phyloP scores from a whole-genome alignment of 2,888 invertebrate genomes.

The Phortica okadai region DNA sequence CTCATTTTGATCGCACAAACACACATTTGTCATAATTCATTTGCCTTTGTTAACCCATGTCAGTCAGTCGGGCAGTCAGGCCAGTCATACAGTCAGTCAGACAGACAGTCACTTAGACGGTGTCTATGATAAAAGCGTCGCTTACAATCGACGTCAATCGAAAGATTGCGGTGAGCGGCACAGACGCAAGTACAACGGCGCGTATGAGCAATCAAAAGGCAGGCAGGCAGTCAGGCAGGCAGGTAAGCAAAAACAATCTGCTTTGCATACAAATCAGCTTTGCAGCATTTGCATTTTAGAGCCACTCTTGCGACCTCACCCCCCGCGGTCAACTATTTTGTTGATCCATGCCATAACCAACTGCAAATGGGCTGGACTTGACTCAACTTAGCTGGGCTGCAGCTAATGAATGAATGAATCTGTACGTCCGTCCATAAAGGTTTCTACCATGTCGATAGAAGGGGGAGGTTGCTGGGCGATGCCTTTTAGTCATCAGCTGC shows the following conservation, averaged over 20 bases:
- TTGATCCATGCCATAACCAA: conserved; percentile 24
- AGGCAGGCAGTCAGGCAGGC: background rate
- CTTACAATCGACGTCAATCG: background rate
- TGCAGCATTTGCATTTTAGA: conserved; percentile 13
- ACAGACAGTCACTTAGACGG: background rate
- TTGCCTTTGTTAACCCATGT: conserved; percentile 21
- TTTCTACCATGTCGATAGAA: background rate
- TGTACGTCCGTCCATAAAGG: background rate
- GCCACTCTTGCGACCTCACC: background rate
- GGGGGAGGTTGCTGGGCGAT: background rate
- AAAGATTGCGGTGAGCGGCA: background rate
- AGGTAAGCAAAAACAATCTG: conserved; percentile 14
- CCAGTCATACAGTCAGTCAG: background rate
- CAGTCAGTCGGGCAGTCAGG: background rate
- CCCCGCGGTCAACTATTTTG: background rate
- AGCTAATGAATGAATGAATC: conserved; percentile 26
- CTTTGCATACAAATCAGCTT: conserved; percentile 41
- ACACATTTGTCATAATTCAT: conserved; percentile 32
- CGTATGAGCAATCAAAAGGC: conserved; percentile 27
- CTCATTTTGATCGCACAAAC: background rate
- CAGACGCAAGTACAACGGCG: conserved; percentile 1
- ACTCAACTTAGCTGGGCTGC: background rate
- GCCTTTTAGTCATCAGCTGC: conserved; percentile 18
- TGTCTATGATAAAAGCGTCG: background rate
- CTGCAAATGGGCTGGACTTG: conserved; percentile 13